phyloP scores from a whole-genome alignment of 2,113 vertebrate genomes.

The Scomber japonicus region DNA sequence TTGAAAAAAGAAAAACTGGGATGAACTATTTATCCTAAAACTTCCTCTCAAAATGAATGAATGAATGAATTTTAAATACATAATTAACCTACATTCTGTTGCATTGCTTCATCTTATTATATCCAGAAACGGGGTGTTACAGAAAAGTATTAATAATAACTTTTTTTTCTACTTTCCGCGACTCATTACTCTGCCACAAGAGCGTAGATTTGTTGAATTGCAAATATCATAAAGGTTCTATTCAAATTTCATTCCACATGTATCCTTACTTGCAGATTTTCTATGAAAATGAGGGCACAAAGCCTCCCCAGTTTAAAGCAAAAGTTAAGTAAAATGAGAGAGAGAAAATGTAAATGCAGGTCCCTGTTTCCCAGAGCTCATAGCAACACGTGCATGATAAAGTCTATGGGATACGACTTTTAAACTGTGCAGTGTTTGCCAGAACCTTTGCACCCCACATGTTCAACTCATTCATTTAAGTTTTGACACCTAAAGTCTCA shows the following conservation, averaged over 20 bases:
- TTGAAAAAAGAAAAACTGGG: conserved; percentile 16
- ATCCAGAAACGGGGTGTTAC: conserved; percentile 41
- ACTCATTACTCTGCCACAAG: conserved; percentile 21
- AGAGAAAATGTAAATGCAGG: conserved; percentile 25
- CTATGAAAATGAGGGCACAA: conserved; percentile 10
- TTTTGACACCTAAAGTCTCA: conserved; percentile 25
- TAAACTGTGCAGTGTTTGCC: conserved; percentile 25
- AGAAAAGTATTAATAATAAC: conserved; percentile 33
- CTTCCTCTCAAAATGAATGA: conserved; percentile 24
- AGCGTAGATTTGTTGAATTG: conserved; percentile 42
- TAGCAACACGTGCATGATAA: conserved; percentile 17
- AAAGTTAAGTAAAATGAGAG: conserved; percentile 32
- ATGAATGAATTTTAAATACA: conserved; percentile 59
- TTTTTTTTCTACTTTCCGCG: conserved; percentile 13
- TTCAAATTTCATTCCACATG: conserved; percentile 46
- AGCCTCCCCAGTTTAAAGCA: conserved; percentile 16
- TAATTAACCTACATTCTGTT: conserved; percentile 63
- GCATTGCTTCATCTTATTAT: conserved; percentile 37
- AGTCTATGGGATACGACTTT: conserved; percentile 18
- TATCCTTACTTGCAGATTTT: conserved; percentile 33
- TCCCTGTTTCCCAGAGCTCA: conserved; percentile 8
- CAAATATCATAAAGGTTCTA: conserved; percentile 42
- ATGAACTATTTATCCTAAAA: conserved; percentile 52
- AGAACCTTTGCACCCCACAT: conserved; percentile 29
- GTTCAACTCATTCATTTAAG: conserved; percentile 16